Evolutionary conservation across 2,888 invertebrate species (phyloP), one percentile per base, ranked within the genome.

Genomic region (Toxonevra muliebris): DNA sequence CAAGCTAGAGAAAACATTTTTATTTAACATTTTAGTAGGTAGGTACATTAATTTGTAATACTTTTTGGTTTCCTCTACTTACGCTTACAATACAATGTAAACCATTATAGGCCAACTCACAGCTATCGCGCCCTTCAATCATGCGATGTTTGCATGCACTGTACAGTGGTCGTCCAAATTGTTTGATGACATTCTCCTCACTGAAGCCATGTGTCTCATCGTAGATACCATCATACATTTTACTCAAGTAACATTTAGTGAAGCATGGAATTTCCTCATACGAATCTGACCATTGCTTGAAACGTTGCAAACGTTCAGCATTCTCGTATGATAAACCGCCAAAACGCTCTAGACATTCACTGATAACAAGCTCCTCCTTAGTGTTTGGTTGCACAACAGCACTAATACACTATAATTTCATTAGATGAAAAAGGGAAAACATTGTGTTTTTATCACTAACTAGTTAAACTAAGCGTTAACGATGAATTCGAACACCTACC

Each of bases 241-340:
- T 77, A 4, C 45, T 70, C 0, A 83, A 69, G 68, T 82, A 82
- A 58, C 83, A 82, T 17, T 76, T 75, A 0, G 81, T 80, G 52
- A 83, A 82, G 61, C 82, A 82, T 19, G 82, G 82, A 54, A 82
- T 74, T 66, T 82, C 82, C 70, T 82, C 82, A 19, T 76, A 76
- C 4, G 30, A 62, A 1, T 75, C 75, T 8, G 83, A 79, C 82
- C 82, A 83, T 10, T 79, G 70, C 5, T 75, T 77, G 17, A 75
- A 82, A 0, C 83, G 75, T 9, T 74, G 74, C 57, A 82, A 69
- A 3, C 82, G 82, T 17, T 76, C 69, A 0, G 66, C 66, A 53
- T 75, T 78, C 3, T 72, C 76, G 1, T 59, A 9, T 12, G 68
- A 78, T 0, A 77, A 52, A 1, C 82, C 82, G 7, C 83, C 82